phyloP scores from a whole-genome alignment of 2,797 vertebrate genomes.

The Bothrops alternatus region DNA sequence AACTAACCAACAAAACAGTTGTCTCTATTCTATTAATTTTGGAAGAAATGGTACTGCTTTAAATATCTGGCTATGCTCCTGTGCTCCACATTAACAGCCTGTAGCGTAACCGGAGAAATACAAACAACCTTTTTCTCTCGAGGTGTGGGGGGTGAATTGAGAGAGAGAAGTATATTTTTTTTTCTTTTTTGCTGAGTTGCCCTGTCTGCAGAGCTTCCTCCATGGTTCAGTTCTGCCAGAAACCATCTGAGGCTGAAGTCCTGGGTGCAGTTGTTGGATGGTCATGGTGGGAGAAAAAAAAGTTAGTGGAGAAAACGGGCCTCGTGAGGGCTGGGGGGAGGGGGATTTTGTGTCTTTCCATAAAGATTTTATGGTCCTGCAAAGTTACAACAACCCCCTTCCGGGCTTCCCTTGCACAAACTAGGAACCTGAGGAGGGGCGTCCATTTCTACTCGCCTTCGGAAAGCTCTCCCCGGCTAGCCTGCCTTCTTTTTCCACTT shows the following conservation, averaged over 20 bases:
- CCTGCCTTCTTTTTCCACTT: slow-evolving; percentile 9
- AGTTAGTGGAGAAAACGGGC: neutral
- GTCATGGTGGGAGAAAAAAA: neutral
- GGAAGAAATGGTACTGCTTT: slow-evolving; percentile 53
- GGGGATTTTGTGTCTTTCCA: slow-evolving; percentile 36
- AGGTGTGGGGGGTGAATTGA: neutral
- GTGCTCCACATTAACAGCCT: slow-evolving; percentile 56
- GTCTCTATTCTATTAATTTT: slow-evolving; percentile 72
- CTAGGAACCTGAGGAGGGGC: slow-evolving; percentile 13
- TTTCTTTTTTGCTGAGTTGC: neutral
- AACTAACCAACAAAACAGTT: slow-evolving; percentile 65
- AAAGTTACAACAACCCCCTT: slow-evolving; percentile 25
- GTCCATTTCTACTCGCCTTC: neutral
- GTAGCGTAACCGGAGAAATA: slow-evolving; percentile 37
- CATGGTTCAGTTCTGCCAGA: neutral
- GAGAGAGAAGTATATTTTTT: neutral
- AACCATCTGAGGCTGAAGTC: neutral
- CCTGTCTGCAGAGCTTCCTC: neutral
- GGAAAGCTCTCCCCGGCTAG: slow-evolving; percentile 18
- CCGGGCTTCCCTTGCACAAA: neutral
- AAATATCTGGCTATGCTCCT: slow-evolving; percentile 60
- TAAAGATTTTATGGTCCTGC: slow-evolving; percentile 28
- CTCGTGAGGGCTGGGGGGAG: neutral
- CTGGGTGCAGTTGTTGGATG: neutral
- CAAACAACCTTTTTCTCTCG: slow-evolving; percentile 17